Evolutionary conservation across 2,113 vertebrate species (phyloP), one percentile per base, ranked within the genome.

Genomic region (Dascyllus trimaculatus): DNA sequence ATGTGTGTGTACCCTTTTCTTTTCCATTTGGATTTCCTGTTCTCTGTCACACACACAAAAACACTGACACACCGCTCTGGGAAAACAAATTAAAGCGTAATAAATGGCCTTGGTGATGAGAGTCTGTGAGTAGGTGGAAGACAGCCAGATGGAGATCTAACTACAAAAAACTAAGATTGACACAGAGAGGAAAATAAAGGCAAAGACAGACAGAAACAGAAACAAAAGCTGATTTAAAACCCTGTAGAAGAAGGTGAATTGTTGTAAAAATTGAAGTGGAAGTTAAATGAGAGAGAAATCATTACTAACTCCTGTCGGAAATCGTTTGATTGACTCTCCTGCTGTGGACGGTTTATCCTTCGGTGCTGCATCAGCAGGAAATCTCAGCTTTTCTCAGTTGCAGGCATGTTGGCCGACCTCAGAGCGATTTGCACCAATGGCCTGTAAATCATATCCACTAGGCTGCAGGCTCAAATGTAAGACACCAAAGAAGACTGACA

Each of bases 61-160:
- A 52, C 9, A 80, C 5, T 21, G 21, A 35, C 61, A 61, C 22
- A 43, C 17, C 75, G 22, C n/a, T 57, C 49, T 58, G 66, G 18
- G 59, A 61, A 75, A 83, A 68, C 61, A 73, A 81, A 87, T 79
- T 74, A 74, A 71, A 79, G 75, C 38, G 49, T 38, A 56, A 63
- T 61, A 76, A 82, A 52, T 32, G 71, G 59, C 22, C 25, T 29
- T 63, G 64, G 52, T 2, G 56, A 63, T 22, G 32, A 43, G 40
- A 2, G 14, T 13, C 15, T 61, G 72, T 75, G 76, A 67, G 8
- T 13, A 26, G 19, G 45, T 1, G 4, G 49, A 49, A 57, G 22
- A 70, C 2, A 11, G 35, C 22, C 0, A 11, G 21, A 51, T 67
- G 29, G 2, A 70, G 60, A 66, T 65, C 24, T 29, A 24, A 15